Base-by-base conservation (phyloP, 2,888 invertebrate species). In the Chrysomela aeneicollis region DNA sequence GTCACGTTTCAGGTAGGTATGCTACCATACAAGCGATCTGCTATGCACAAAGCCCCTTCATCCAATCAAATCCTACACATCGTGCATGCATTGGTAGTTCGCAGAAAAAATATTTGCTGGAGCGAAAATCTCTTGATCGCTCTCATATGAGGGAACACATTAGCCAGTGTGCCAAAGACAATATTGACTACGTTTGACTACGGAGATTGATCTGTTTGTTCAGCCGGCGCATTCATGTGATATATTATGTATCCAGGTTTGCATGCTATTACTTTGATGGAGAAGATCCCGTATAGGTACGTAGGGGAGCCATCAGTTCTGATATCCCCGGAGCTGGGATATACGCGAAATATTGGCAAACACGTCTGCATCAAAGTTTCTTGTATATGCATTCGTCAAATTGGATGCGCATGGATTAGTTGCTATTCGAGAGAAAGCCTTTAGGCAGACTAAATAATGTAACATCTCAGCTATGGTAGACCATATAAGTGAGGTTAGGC, bases 251-350 rank as follows among this genome's bases (percentile, higher is more conserved):
- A 15, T n/a, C 42, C 8, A 42, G 15, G 42, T 15, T 15, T 42
- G 42, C 42, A 42, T 15, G 42, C 42, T 42, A 42, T 42, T 15
- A 42, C n/a, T 42, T 42, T 15, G 42, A 42, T 42, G n/a, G 42
- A 15, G 42, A 42, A 42, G 35, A 42, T 42, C 10, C 32, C 26
- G 26, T 26, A 5, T 26, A 26, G 4, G 26, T 42, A n/a, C n/a
- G 15, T 1, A 10, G 12, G 2, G 12, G 15, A 42, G 42, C 42
- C 15, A 15, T 15, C n/a, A 35, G 2, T 35, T 12, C 12, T 35
- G 35, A 35, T 35, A 12, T 42, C 4, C 15, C 15, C 12, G 15
- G 6, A 42, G 15, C 15, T 2, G 15, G 4, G n/a, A 3, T 42
- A 10, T 9, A 6, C 1, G 32, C 10, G 32, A 35, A 35, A 35